Base-by-base conservation (phyloP, 2,888 invertebrate genomes). In the Ferrisia virgata region DNA sequence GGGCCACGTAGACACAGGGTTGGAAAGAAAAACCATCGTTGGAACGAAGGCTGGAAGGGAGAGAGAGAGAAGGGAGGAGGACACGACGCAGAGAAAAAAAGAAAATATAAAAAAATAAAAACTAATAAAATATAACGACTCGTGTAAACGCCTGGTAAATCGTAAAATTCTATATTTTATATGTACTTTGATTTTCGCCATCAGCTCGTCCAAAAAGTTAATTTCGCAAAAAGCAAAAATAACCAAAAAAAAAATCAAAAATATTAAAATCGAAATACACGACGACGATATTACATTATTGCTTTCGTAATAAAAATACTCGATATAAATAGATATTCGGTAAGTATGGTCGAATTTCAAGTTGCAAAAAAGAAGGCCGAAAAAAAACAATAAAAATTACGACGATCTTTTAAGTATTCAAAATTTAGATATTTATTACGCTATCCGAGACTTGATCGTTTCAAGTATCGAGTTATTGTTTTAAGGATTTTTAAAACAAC, bases 111-210 rank as follows among this genome's bases (percentile, higher is more conserved):
- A 36, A 76, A 76, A 76, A 76, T 28, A 28, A 15, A 36, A 76
- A 76, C 15, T 72, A 36, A 76, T 36, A 76, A 76, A 76, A 76
- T 36, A 76, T 76, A 76, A 76, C 72, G 72, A 72, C 72, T 33
- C 28, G 72, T 33, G 72, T 72, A 72, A 72, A 72, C 72, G 72
- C 72, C 72, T 76, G 72, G 72, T 76, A 76, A 76, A 76, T 76
- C 72, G 72, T 76, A 76, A 76, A 76, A 76, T 76, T 76, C 72
- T 76, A 36, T 76, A 76, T 76, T 76, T 76, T 76, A 76, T 76
- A 69, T 11, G 69, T 31, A 76, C 36, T 76, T 76, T 76, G 72
- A 76, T 76, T 76, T 76, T 76, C 31, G 69, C 69, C 28, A 53
- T 53, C 53, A 53, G 64, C 64, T 28, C 39, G 11, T 8, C 9